Percentiles rank a stretch among this genome's conserved stretches.
Conservation (phyloP, 2,113 vertebrate species). For the Pelvicachromis taeniatus region DNA sequence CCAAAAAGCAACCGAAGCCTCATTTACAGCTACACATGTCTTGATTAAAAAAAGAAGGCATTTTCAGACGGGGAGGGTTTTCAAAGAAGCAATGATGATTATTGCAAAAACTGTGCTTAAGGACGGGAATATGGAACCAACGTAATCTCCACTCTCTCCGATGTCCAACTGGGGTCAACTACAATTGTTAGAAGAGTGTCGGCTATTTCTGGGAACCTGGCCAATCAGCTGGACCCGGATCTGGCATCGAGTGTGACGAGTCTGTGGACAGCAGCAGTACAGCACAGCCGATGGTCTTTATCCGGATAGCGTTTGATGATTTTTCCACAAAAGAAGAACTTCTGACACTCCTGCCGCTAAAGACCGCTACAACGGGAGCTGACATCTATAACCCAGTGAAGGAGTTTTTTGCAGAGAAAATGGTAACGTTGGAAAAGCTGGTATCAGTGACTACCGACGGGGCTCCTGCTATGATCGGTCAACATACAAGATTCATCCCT, state of each 20-base stretch:
- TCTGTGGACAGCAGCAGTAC: background rate
- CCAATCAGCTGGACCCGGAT: background rate
- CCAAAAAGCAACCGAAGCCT: fast-evolving
- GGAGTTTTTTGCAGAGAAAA: no score
- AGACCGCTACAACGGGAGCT: no score
- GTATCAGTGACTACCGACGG: no score
- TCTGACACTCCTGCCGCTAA: background rate
- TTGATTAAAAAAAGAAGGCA: background rate
- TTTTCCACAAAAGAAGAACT: background rate
- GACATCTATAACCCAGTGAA: no score
- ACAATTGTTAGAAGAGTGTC: background rate
- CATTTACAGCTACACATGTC: background rate
- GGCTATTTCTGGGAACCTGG: background rate
- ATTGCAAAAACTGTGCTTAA: background rate
- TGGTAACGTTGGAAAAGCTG: no score
- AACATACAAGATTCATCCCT: no score
- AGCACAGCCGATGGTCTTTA: background rate
- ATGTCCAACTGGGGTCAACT: background rate
- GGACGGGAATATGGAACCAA: background rate
- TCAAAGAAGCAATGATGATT: background rate
- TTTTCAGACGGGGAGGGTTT: background rate
- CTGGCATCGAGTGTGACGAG: background rate
- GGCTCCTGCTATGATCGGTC: no score
- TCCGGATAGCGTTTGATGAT: background rate
- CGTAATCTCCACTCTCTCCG: fast-evolving